Conservation (phyloP, 2,113 vertebrate genomes). For the Labeo rohita region DNA sequence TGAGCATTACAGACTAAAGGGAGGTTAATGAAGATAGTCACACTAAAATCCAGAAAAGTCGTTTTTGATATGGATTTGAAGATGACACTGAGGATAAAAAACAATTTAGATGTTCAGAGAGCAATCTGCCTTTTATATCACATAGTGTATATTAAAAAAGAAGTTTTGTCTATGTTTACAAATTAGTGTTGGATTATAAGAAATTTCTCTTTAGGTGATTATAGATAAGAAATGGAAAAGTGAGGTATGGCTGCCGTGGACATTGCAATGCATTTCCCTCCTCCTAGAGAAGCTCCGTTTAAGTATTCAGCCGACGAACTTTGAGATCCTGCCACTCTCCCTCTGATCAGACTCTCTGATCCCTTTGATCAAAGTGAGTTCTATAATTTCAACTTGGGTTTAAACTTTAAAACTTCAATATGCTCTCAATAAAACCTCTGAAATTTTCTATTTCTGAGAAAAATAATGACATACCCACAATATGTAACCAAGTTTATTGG, state of each 20-base stretch:
- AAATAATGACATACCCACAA: conserved; percentile 48
- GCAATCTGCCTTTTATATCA: conserved; percentile 6
- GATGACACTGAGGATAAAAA: background rate
- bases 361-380: conserved; percentile 52
- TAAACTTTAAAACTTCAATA: conserved; percentile 55
- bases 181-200: background rate
- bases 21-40: conserved; percentile 69
- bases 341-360: conserved; percentile 33
- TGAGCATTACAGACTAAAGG: conserved; percentile 60
- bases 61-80: background rate
- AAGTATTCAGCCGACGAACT: conserved; percentile 38
- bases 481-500: conserved; percentile 35
- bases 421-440: conserved; percentile 49
- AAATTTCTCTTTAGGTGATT: background rate
- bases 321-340: conserved; percentile 43
- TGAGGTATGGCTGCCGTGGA: background rate
- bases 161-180: background rate
- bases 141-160: background rate
- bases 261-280: conserved; percentile 32
- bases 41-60: conserved; percentile 27
- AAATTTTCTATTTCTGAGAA: conserved; percentile 47
- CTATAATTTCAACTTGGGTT: conserved; percentile 51
- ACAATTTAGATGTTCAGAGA: background rate
- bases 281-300: conserved; percentile 14
- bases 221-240: conserved; percentile 21